phyloP scores from a whole-genome alignment of 2,113 vertebrate genomes.

The Circaetus gallicus region DNA sequence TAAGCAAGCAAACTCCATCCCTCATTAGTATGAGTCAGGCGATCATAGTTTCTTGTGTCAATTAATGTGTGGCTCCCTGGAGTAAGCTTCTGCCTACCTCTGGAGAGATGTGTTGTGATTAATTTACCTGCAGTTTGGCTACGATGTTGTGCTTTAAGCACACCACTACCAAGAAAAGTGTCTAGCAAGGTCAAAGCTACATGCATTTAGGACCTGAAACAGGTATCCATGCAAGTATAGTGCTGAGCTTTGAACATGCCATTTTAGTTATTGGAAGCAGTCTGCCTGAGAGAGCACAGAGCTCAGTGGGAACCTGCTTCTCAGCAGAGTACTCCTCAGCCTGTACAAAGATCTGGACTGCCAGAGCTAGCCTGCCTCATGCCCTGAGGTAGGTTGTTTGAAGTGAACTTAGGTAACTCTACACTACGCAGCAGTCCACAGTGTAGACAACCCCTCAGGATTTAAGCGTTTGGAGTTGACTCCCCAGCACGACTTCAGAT shows the following conservation, averaged over 20 bases:
- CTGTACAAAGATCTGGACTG: not conserved
- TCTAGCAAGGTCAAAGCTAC: not conserved
- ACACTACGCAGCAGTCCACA: not conserved
- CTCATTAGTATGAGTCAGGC: not conserved
- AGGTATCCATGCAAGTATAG: not conserved
- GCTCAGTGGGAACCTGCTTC: not conserved
- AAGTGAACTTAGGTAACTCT: not conserved
- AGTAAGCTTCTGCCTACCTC: not conserved
- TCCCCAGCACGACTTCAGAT: slow-evolving; percentile 2
- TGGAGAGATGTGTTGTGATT: not conserved
- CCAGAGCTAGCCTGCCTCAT: not conserved
- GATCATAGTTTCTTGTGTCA: not conserved
- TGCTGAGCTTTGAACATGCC: not conserved
- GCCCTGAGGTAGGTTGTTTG: not conserved
- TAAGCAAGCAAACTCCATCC: slow-evolving; percentile 25
- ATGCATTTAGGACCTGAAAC: not conserved
- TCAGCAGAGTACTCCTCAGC: not conserved
- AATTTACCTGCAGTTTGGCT: not conserved
- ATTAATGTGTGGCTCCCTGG: not conserved
- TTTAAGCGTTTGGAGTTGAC: not conserved
- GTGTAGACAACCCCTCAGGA: not conserved
- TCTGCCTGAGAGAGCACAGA: not conserved
- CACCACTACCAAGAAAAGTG: not conserved
- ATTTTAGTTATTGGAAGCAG: not conserved
- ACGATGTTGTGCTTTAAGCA: not conserved